phyloP scores from a whole-genome alignment of 2,113 vertebrate genomes.

The Oreamnos americanus region DNA sequence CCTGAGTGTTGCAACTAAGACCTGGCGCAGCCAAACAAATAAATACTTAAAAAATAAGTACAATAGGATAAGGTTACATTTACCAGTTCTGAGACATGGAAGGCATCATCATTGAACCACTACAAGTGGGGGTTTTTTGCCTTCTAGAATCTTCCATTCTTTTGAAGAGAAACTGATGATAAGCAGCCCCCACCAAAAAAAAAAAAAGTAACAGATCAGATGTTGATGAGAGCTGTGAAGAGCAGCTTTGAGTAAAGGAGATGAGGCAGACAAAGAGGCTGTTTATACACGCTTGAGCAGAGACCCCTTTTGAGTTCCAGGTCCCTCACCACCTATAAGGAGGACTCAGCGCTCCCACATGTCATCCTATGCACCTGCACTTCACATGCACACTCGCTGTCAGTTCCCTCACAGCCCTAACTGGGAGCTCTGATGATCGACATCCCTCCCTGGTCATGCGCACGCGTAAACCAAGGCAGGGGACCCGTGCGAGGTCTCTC shows the following conservation, averaged over 20 bases:
- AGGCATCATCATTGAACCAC: neutral
- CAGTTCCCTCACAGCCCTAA: neutral
- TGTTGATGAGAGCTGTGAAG: neutral
- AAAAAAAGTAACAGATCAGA: neutral
- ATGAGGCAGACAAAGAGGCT: neutral
- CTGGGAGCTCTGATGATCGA: accelerated
- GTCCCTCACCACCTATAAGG: accelerated
- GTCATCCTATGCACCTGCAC: accelerated
- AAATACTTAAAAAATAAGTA: neutral
- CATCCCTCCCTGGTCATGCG: neutral
- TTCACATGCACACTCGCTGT: accelerated
- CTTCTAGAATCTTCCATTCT: neutral
- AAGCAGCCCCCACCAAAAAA: neutral
- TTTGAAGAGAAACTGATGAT: neutral
- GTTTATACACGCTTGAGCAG: neutral
- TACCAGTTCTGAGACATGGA: neutral
- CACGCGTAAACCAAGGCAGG: neutral
- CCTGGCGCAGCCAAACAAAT: neutral
- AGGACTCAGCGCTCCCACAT: accelerated
- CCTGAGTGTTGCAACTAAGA: neutral
- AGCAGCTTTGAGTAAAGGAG: neutral
- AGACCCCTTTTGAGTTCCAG: neutral
- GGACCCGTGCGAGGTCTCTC: neutral
- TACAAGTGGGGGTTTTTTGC: neutral
- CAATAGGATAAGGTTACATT: neutral